phyloP scores from a whole-genome alignment of 2,888 invertebrate species.

The Thelaira solivaga region DNA sequence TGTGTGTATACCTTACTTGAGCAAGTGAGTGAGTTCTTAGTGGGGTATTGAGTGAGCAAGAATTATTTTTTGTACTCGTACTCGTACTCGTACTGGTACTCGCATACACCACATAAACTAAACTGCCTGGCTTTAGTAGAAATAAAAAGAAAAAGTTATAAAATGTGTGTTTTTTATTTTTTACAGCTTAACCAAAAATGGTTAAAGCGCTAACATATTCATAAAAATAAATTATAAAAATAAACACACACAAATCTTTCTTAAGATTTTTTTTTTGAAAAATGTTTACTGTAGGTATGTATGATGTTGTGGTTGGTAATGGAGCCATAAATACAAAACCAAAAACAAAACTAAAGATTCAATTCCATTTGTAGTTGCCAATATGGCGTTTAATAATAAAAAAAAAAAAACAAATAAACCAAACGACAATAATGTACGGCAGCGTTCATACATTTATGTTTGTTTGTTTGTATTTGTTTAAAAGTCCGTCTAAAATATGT shows the following conservation, averaged over 20 bases:
- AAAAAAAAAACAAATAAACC: conserved; percentile 11
- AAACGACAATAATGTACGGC: conserved; percentile 48
- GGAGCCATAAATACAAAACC: conserved; percentile 33
- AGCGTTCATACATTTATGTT: conserved; percentile 57
- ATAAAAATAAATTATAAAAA: conserved; percentile 10
- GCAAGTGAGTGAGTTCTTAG: not conserved
- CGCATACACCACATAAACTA: conserved; percentile 31
- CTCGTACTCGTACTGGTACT: no score
- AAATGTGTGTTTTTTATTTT: not conserved
- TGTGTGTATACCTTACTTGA: no score
- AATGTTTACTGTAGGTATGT: not conserved
- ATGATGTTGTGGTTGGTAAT: conserved; percentile 8
- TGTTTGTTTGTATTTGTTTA: no score
- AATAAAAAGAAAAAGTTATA: not conserved
- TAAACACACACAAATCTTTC: not conserved
- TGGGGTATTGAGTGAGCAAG: not conserved
- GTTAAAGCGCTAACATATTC: conserved; percentile 42
- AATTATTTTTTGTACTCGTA: not conserved
- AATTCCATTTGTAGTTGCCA: conserved; percentile 49
- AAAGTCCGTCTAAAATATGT: conserved; percentile 36
- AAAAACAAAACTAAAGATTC: conserved; percentile 23
- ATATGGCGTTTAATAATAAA: conserved; percentile 53
- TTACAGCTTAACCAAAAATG: conserved; percentile 47
- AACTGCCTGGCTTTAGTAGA: not conserved
- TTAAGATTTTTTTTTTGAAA: conserved; percentile 7